Conservation (phyloP, 2,888 invertebrate species). For the Caenorhabditis auriculariae region DNA sequence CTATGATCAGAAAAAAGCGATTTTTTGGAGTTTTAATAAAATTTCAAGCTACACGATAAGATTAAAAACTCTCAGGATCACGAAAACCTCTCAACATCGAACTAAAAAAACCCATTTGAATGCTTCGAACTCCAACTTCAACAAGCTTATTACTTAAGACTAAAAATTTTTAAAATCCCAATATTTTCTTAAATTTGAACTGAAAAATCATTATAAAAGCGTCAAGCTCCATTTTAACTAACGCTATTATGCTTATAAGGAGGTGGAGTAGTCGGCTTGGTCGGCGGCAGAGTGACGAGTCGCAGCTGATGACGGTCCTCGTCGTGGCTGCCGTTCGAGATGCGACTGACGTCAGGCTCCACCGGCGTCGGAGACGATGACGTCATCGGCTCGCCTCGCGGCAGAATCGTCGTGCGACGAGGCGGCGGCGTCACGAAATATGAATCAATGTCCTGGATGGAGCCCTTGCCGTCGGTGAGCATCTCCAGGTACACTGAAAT, state of each 20-base stretch:
- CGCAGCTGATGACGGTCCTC: slow-evolving; percentile 22
- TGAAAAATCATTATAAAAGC: not conserved
- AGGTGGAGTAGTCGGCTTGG: slow-evolving; percentile 16
- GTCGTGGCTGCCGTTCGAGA: slow-evolving; percentile 19
- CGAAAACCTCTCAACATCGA: too few relatives aligned
- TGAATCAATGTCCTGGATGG: slow-evolving; percentile 33
- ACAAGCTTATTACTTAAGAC: too few relatives aligned
- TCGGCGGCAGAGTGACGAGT: slow-evolving; percentile 34
- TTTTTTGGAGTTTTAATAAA: too few relatives aligned
- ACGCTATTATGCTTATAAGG: slow-evolving; percentile 36
- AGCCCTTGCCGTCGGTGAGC: slow-evolving; percentile 24
- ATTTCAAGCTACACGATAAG: too few relatives aligned
- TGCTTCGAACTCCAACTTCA: too few relatives aligned
- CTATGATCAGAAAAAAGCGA: too few relatives aligned
- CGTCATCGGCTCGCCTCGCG: slow-evolving; percentile 10
- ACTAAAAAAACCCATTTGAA: too few relatives aligned
- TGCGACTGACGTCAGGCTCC: not conserved
- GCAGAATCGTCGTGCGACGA: slow-evolving; percentile 24
- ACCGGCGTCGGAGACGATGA: not conserved
- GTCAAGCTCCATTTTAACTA: slow-evolving; percentile 1
- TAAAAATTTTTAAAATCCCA: too few relatives aligned
- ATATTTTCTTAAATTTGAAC: too few relatives aligned
- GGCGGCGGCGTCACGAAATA: slow-evolving; percentile 48
- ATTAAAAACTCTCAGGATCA: too few relatives aligned
- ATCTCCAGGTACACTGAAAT: slow-evolving; percentile 34